Conservation (phyloP, 1,140 invertebrate species). For the Drosophila pectinifera region DNA sequence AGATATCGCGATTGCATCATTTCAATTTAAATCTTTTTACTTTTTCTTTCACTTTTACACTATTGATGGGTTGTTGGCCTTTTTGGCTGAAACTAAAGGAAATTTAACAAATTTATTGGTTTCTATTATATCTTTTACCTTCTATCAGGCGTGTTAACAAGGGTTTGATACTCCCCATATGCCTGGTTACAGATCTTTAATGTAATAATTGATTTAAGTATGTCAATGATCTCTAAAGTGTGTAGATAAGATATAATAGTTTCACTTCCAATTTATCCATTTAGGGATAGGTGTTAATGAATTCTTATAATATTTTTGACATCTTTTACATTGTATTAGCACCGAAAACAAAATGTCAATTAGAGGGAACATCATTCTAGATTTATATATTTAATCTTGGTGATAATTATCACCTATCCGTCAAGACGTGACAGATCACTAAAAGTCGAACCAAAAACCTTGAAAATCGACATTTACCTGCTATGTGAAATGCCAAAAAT, state of each 20-base stretch:
- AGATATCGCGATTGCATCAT: conserved; percentile 57
- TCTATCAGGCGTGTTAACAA: too few relatives aligned
- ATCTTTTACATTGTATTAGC: not conserved
- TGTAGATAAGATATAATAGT: not conserved
- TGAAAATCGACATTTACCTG: conserved; percentile 20
- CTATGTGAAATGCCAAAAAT: conserved; percentile 10
- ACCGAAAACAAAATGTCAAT: not conserved
- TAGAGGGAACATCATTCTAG: conserved; percentile 11
- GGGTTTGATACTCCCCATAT: too few relatives aligned
- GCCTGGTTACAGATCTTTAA: too few relatives aligned
- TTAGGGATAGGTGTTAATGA: not conserved
- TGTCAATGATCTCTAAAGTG: too few relatives aligned
- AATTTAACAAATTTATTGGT: not conserved
- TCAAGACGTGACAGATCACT: conserved; percentile 41
- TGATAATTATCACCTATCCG: conserved; percentile 27
- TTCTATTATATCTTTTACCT: not conserved
- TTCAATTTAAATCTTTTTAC: conserved; percentile 41
- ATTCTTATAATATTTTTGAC: not conserved
- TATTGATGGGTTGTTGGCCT: not conserved
- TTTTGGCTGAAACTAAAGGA: not conserved
- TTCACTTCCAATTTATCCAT: not conserved
- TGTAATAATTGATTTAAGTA: too few relatives aligned
- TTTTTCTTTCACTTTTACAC: conserved; percentile 12
- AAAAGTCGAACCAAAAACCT: conserved; percentile 20
- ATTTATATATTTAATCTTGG: conserved; percentile 18